Evolutionary conservation across 2,888 invertebrate genomes (phyloP), one percentile per base, ranked within the genome.

Genomic region (Meganola albula): DNA sequence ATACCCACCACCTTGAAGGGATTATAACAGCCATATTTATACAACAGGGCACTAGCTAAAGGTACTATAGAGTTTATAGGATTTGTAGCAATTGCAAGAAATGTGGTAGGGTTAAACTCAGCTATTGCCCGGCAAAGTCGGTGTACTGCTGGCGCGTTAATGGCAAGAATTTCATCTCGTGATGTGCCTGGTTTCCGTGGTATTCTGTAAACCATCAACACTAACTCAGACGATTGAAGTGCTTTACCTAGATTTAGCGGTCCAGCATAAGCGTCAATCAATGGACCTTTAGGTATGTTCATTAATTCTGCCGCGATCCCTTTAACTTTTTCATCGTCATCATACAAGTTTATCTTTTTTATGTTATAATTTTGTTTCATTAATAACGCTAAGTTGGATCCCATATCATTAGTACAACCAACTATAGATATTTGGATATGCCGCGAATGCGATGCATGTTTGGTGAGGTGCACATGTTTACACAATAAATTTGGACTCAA

Each of bases 21-120:
- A 40, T 73, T 74, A 35, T 68, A 77, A 11, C 55, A 41, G 10
- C 60, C 60, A 38, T 70, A 69, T 35, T 60, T 62, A 22, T 48
- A 49, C 31, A 79, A 51, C 8, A 76, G 34, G 8, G 58, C 38
- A 37, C 72, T 67, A 4, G 68, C 74, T 37, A 75, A 74, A 4
- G 79, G 78, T 8, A 78, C 47, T 5, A 76, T 61, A 7, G 63
- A 67, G 37, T 79, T 79, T 8, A 79, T 50, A 2, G 77, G 78
- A 38, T 63, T 74, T 2, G 75, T 70, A 2, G 74, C 58, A 5
- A 78, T 63, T 2, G 70, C 78, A 21, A 79, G 40, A 28, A 78
- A 67, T 2, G 72, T 67, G 4, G 60, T 51, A 12, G 65, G 64
- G 27, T 75, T 76, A 27, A 63, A 41, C 12, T 63, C 59, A 7